Conservation (phyloP, 92 coral and sea anemone species). For the Galaxea fascicularis region DNA sequence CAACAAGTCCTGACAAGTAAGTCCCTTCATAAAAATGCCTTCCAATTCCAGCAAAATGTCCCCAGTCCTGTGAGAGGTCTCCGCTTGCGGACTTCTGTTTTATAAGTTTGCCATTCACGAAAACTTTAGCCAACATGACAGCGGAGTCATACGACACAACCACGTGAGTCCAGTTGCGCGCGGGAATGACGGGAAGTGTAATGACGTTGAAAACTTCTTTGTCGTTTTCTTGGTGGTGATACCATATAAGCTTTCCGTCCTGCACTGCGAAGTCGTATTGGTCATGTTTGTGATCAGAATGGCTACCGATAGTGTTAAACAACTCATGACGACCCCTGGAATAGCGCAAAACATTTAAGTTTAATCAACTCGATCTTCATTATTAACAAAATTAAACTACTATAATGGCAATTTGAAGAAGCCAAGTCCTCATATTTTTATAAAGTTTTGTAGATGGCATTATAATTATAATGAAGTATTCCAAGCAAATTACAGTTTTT, state of each 20-base stretch:
- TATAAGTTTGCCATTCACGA: slow-evolving; percentile 76
- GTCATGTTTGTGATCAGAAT: slow-evolving; percentile 96
- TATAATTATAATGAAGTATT: no score
- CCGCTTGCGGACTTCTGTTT: slow-evolving; percentile 93
- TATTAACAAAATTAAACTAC: no score
- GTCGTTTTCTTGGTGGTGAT: slow-evolving; percentile 96
- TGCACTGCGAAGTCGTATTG: slow-evolving; percentile 94
- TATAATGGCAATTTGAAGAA: no score
- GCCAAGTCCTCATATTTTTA: no score
- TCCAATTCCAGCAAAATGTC: slow-evolving; percentile 99
- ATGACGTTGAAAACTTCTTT: slow-evolving; percentile 82
- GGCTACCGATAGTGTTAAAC: slow-evolving; percentile 96
- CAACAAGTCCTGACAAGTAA: slow-evolving; percentile 82
- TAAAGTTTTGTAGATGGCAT: no score
- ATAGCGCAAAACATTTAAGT: not conserved
- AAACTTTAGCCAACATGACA: slow-evolving; percentile 91
- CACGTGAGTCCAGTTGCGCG: slow-evolving; percentile 93
- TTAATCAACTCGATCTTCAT: no score
- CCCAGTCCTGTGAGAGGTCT: slow-evolving; percentile 98
- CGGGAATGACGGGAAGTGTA: slow-evolving; percentile 95
- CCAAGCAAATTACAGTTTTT: no score
- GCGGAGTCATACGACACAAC: slow-evolving; percentile 83
- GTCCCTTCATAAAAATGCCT: slow-evolving; percentile 85
- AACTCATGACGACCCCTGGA: slow-evolving; percentile 92
- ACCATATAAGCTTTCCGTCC: slow-evolving; percentile 94